These are phyloP conservation scores for Magallana angulata DNA, from an alignment of 1,140 invertebrate species.

Conservation along the genomic window DNA sequence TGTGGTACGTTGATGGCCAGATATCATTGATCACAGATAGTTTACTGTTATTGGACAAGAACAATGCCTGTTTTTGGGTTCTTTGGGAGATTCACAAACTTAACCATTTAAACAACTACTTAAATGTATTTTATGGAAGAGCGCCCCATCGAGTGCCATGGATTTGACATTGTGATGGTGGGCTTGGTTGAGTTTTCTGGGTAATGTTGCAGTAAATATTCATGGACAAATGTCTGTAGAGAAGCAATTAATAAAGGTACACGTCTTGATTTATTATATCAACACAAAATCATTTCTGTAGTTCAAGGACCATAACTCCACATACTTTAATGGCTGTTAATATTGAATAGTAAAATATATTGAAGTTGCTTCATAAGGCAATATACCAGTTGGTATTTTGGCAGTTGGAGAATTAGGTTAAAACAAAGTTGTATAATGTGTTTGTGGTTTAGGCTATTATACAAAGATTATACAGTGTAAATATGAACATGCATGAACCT, in stretches of 20 bases:
- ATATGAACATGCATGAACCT: background rate
- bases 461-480: background rate
- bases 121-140: background rate
- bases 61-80: conserved; percentile 15
- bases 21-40: conserved; percentile 13
- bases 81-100: conserved; percentile 16
- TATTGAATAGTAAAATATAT: background rate
- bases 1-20: background rate
- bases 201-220: background rate
- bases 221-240: background rate
- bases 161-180: background rate
- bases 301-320: background rate
- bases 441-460: background rate
- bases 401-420: background rate
- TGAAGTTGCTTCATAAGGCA: background rate
- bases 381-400: background rate
- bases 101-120: conserved; percentile 25
- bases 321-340: background rate
- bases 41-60: conserved; percentile 29
- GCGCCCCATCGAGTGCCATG: background rate
- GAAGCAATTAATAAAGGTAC: background rate
- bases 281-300: background rate
- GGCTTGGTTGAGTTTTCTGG: background rate
- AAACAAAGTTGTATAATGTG: background rate
- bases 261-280: background rate